A percentile compares a stretch with the other conserved stretches of the same genome.
These are phyloP conservation scores for Botrylloides violaceus DNA, from an alignment of 23 tunicate genomes.

Conservation along the genomic window DNA sequence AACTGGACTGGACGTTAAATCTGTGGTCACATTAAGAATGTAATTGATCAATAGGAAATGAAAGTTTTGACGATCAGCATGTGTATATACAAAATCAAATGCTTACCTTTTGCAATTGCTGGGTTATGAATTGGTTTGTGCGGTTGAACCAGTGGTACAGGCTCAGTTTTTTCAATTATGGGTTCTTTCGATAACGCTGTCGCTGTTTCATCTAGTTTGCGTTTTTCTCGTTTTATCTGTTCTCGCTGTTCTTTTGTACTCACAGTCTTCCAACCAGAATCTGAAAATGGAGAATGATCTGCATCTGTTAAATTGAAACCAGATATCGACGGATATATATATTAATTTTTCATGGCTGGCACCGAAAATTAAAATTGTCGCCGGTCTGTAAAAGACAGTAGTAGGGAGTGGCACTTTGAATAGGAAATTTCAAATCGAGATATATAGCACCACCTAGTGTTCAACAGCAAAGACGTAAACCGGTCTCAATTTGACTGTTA, in stretches of 20 bases:
- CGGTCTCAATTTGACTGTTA: no score
- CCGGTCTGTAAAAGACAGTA: no score
- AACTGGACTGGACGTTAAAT: no score
- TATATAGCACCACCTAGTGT: no score
- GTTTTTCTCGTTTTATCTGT: conserved; percentile 35
- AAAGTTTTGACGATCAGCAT: not conserved
- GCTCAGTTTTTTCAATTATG: not conserved
- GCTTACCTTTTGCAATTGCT: conserved; percentile 22
- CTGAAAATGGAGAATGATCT: not conserved
- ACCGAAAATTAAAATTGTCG: no score
- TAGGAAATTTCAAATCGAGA: no score
- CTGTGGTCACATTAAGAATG: no score
- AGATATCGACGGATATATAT: no score
- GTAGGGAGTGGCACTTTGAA: no score
- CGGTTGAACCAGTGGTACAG: not conserved
- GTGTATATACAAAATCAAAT: not conserved
- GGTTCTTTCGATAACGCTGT: conserved; percentile 1
- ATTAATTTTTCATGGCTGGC: no score
- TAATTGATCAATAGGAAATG: not conserved
- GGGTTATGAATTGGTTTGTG: conserved; percentile 13
- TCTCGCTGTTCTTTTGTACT: conserved; percentile 50
- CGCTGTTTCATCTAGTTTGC: conserved; percentile 10
- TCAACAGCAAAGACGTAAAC: no score
- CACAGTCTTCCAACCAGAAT: conserved; percentile 66
- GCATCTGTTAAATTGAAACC: no score